Evolutionary conservation across 1,140 invertebrate genomes (phyloP), one percentile per base, ranked within the genome.

Genomic region (Phocides pigmalion): DNA sequence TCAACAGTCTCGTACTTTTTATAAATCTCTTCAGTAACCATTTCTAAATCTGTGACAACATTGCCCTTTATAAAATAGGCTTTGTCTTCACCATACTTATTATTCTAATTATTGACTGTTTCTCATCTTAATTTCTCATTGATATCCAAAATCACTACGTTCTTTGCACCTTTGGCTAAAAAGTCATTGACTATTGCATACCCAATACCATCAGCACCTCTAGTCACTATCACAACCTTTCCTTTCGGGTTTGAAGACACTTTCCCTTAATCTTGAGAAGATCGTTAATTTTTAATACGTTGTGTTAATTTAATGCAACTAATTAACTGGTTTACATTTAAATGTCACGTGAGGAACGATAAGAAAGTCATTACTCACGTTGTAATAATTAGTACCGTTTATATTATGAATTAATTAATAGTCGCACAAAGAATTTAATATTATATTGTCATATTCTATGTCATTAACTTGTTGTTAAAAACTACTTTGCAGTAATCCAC

Each of bases 1-100:
- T 95, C 94, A 16, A 95, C 84, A 16, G 73, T 81, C 11, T 90
- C 83, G 68, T 92, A 92, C 1, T 72, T 66, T 9, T 84, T 71
- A 1, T 89, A 73, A 3, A 91, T 78, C 35, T 81, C 81, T 9
- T 87, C 76, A 39, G 87, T 87, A n/a, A 85, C 74, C 65, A 76
- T 73, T 46, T 89, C 79, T 32, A 84, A 79, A 65, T 93, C 87
- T 0, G 87, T 90, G 0, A 88, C 87, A 6, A 93, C 84, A 51
- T 93, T 89, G 51, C 92, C 92, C 15, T 82, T 82, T 3, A 91
- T 56, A 62, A 92, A 93, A 19, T 84, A 64, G 2, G 81, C 82
- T 37, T 79, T 81, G 12, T 89, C 87, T 4, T 76, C 69, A 0
- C 92, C 92, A 37, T 90, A 89, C 75, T 93, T 91, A 0, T 62